Evolutionary conservation across 2,113 vertebrate genomes (phyloP).

Genomic region (Scomber colias): DNA sequence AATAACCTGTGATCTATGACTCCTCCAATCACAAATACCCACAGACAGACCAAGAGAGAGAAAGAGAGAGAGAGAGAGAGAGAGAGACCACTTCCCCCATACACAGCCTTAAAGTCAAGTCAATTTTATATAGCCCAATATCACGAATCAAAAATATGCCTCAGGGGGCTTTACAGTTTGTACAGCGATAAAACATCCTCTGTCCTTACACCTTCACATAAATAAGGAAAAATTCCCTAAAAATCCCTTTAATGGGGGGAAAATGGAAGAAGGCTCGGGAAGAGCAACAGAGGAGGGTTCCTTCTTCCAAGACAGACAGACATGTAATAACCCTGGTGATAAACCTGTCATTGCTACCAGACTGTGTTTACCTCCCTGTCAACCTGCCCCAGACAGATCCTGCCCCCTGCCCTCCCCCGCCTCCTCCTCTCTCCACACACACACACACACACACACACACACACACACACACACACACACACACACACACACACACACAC

Average conservation of each 20-base stretch:
- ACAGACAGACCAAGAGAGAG: background rate
- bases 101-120: conserved; percentile 32
- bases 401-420: conserved; percentile 5
- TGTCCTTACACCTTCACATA: too few relatives aligned
- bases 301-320: too few relatives aligned
- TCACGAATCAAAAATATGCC: too few relatives aligned
- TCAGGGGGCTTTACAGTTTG: too few relatives aligned
- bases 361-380: conserved; percentile 62
- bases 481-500: conserved; percentile 20
- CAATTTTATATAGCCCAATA: too few relatives aligned
- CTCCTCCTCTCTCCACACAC: background rate
- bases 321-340: conserved; percentile 47
- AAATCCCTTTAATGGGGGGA: too few relatives aligned
- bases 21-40: conserved; percentile 3
- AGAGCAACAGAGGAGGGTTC: too few relatives aligned
- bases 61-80: too few relatives aligned
- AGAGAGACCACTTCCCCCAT: conserved; percentile 20
- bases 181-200: too few relatives aligned
- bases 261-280: too few relatives aligned
- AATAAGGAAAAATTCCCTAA: too few relatives aligned
- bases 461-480: conserved; percentile 20
- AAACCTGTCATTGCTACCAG: conserved; percentile 69
- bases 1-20: conserved; percentile 30
- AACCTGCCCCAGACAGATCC: conserved; percentile 58
- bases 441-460: conserved; percentile 13